phyloP scores from a whole-genome alignment of 2,888 invertebrate genomes.

The Meteorus cinctellus region DNA sequence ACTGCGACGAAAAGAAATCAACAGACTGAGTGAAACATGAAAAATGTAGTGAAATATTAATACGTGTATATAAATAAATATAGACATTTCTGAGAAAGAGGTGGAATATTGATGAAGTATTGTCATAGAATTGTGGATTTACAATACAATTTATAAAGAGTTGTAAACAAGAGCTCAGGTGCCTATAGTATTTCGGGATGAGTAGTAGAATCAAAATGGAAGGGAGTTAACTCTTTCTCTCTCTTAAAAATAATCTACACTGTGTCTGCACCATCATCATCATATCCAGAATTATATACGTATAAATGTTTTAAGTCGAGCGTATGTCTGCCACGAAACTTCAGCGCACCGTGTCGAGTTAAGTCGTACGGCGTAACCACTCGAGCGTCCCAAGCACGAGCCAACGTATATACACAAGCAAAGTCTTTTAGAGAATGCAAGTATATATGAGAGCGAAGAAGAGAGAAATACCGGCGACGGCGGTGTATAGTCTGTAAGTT shows the following conservation, averaged over 20 bases:
- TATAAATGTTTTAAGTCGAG: constrained; percentile 22
- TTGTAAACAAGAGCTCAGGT: constrained; percentile 17
- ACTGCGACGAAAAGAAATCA: neutral
- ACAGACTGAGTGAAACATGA: neutral
- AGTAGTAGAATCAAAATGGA: neutral
- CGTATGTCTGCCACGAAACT: constrained; percentile 37
- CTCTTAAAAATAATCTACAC: constrained; percentile 9
- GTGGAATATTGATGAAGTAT: neutral
- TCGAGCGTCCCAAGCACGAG: constrained; percentile 55
- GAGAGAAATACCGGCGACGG: constrained; percentile 2
- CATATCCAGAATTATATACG: neutral
- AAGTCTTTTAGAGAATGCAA: neutral
- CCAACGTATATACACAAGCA: constrained; percentile 1
- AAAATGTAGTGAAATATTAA: neutral
- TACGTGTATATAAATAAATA: neutral
- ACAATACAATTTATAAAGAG: neutral
- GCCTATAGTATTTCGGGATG: constrained; percentile 18
- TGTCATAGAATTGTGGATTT: neutral
- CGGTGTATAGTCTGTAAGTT: constrained; percentile 4
- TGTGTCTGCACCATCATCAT: constrained; percentile 4
- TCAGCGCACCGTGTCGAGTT: constrained; percentile 51
- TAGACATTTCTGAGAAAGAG: neutral
- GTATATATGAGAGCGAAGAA: neutral
- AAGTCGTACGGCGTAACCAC: constrained; percentile 56
- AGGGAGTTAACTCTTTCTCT: neutral